phyloP scores from a whole-genome alignment of 2,113 vertebrate genomes.

The Nannobrachium achirus region DNA sequence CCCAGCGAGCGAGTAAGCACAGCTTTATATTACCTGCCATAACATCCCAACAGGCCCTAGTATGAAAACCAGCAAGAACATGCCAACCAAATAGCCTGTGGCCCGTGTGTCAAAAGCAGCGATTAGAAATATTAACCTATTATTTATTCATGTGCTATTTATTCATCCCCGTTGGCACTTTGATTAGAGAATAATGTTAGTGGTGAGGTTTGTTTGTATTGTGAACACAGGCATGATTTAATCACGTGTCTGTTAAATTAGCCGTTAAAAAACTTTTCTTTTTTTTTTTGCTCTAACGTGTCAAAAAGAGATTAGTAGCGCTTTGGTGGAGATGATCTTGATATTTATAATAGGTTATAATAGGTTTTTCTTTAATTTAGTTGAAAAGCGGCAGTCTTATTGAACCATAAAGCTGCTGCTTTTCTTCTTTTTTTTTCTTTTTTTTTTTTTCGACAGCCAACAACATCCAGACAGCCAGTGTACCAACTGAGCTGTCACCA shows the following conservation, averaged over 20 bases:
- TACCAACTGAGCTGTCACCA: conserved; percentile 17
- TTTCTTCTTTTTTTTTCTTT: not conserved
- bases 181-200: conserved; percentile 41
- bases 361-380: conserved; percentile 22
- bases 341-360: conserved; percentile 16
- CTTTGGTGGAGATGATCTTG: conserved; percentile 35
- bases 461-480: conserved; percentile 6
- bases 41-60: conserved; percentile 22
- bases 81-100: conserved; percentile 24
- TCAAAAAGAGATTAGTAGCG: conserved; percentile 20
- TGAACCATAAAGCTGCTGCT: conserved; percentile 20
- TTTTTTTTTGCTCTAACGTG: conserved; percentile 15
- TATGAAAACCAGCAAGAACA: conserved; percentile 9
- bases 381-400: conserved; percentile 21
- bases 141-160: conserved; percentile 64
- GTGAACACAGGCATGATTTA: conserved; percentile 14
- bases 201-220: conserved; percentile 25
- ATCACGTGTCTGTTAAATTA: conserved; percentile 10
- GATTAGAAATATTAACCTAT: conserved; percentile 40
- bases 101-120: conserved; percentile 35
- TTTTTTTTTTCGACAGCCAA: conserved; percentile 14
- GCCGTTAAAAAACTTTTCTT: not conserved
- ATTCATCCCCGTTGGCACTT: conserved; percentile 57
- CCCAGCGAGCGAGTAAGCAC: conserved; percentile 45
- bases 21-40: conserved; percentile 45